A percentile compares a stretch with the other conserved stretches of the same genome.
Conservation (phyloP, 1,140 invertebrate species). For the Drosophila ficusphila region DNA sequence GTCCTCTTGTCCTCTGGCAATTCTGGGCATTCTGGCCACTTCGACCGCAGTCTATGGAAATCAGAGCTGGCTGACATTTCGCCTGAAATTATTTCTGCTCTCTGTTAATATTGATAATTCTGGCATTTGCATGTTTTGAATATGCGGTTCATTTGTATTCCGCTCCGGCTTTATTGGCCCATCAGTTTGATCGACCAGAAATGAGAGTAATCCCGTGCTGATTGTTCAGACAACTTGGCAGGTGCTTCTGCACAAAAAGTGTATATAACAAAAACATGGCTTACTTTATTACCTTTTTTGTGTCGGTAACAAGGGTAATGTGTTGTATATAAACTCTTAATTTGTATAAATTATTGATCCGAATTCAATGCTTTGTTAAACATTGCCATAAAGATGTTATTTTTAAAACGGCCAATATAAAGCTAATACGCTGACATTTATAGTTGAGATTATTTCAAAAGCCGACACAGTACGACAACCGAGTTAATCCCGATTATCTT, state of each 20-base stretch:
- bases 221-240: conserved; percentile 31
- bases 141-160: conserved; percentile 16
- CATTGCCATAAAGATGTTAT: conserved; percentile 18
- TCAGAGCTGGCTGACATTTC: conserved; percentile 58
- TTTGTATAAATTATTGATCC: conserved; percentile 16
- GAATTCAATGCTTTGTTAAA: not conserved
- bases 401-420: conserved; percentile 7
- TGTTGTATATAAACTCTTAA: conserved; percentile 21
- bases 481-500: conserved; percentile 1
- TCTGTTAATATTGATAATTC: conserved; percentile 42
- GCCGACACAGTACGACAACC: not conserved
- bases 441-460: conserved; percentile 18
- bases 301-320: conserved; percentile 5
- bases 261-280: conserved; percentile 4
- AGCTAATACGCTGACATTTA: conserved; percentile 28
- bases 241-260: conserved; percentile 17
- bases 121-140: conserved; percentile 1
- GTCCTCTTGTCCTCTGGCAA: not conserved
- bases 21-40: not conserved
- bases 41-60: conserved; percentile 32
- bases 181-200: conserved; percentile 53
- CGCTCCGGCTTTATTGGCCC: conserved; percentile 15
- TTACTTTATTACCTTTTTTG: conserved; percentile 14
- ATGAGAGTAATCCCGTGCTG: conserved; percentile 34
- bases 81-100: conserved; percentile 23